Conservation (phyloP, 2,888 invertebrate genomes). For the Thereva unica region DNA sequence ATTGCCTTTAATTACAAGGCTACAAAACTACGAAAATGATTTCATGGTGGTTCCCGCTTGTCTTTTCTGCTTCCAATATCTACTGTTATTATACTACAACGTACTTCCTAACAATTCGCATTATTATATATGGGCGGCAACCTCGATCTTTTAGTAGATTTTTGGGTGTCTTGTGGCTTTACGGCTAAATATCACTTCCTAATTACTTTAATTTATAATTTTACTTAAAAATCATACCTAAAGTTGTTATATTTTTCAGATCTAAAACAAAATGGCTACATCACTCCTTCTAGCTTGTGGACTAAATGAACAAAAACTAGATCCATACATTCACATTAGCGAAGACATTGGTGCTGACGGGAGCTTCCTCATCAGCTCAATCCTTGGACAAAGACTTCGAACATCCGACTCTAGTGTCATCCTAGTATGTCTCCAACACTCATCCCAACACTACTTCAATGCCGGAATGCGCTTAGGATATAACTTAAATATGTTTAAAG, state of each 20-base stretch:
- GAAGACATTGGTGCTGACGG: constrained; percentile 74
- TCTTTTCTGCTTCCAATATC: no score
- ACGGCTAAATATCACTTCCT: no score
- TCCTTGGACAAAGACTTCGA: constrained; percentile 66
- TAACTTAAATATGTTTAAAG: constrained; percentile 63
- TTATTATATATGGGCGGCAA: no score
- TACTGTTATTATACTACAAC: no score
- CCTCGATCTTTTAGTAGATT: no score
- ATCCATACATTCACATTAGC: constrained; percentile 66
- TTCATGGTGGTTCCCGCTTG: no score
- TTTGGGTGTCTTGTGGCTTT: no score
- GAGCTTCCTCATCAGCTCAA: constrained; percentile 71
- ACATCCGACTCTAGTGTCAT: constrained; percentile 64
- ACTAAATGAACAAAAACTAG: constrained; percentile 63
- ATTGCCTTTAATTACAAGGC: no score
- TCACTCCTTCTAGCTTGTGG: constrained; percentile 68
- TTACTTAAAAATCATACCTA: no score
- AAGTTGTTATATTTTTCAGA: neutral
- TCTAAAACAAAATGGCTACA: constrained; percentile 62
- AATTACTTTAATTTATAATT: no score
- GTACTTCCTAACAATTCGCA: no score
- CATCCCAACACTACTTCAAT: constrained; percentile 73
- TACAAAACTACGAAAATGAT: no score
- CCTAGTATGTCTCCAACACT: constrained; percentile 71
- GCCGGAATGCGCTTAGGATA: constrained; percentile 75